phyloP scores from a whole-genome alignment of 2,888 invertebrate genomes.

The Clunio marinus region DNA sequence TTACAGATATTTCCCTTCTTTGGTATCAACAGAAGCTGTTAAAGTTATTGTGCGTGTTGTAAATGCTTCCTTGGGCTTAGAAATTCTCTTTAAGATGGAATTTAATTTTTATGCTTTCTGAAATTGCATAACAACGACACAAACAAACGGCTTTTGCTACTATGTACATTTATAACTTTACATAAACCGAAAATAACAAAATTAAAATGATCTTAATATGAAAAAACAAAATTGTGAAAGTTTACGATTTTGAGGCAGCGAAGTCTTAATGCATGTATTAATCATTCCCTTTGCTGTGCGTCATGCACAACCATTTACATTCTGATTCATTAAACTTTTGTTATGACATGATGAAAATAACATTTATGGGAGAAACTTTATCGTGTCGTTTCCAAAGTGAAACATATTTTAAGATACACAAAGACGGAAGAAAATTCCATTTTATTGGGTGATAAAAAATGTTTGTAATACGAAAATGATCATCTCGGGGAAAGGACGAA shows the following conservation, averaged over 20 bases:
- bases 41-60: neutral
- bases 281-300: constrained; percentile 22
- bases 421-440: neutral
- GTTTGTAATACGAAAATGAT: constrained; percentile 32
- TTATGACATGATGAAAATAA: constrained; percentile 23
- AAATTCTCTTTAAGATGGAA: neutral
- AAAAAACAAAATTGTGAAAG: neutral
- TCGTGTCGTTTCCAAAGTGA: neutral
- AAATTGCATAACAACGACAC: neutral
- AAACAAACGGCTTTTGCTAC: neutral
- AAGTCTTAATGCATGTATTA: constrained; percentile 9
- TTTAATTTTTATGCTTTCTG: neutral
- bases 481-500: no score
- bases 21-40: neutral
- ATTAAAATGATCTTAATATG: constrained; percentile 31
- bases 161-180: neutral
- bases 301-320: constrained; percentile 18
- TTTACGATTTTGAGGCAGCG: neutral
- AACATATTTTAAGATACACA: constrained; percentile 12
- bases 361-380: constrained; percentile 16
- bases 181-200: constrained; percentile 2
- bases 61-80: neutral
- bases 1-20: constrained; percentile 10
- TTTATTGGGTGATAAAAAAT: constrained; percentile 37
- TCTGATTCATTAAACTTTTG: constrained; percentile 39